Evolutionary conservation across 2,888 invertebrate species (phyloP).

Genomic region (Meteorus cinctellus): DNA sequence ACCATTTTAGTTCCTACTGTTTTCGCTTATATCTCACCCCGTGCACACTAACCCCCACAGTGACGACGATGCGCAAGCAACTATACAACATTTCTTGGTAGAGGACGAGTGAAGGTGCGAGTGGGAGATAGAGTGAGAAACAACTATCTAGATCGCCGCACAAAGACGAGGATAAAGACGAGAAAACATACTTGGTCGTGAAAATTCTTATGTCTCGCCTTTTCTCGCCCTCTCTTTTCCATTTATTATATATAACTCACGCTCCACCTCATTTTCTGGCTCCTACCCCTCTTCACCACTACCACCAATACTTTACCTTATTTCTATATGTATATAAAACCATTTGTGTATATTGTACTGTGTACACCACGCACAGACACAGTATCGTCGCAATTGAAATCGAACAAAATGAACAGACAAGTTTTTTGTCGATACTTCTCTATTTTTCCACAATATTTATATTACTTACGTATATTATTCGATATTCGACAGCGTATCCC

Average conservation of each 20-base stretch:
- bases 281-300: neutral
- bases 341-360: too few relatives aligned
- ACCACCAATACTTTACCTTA: neutral
- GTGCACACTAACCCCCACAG: slow-evolving; percentile 13
- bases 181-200: neutral
- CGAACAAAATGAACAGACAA: neutral
- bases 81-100: slow-evolving; percentile 11
- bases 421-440: neutral
- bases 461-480: neutral
- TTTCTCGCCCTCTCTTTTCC: neutral
- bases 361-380: slow-evolving; percentile 13
- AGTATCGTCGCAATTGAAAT: neutral
- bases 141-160: neutral
- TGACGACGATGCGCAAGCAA: slow-evolving; percentile 27
- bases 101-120: slow-evolving; percentile 3
- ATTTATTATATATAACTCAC: neutral
- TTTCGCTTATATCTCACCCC: slow-evolving; percentile 1
- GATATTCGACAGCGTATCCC: neutral
- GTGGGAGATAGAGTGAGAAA: neutral
- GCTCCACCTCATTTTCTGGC: neutral
- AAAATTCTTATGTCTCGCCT: slow-evolving; percentile 21
- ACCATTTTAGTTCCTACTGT: slow-evolving; percentile 49
- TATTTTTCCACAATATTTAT: neutral
- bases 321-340: neutral
- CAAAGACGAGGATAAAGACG: slow-evolving; percentile 2